Percentiles rank a stretch among this genome's conserved stretches.
These are phyloP conservation scores for Philaenus spumarius DNA, from an alignment of 1,140 invertebrate species.

Conservation along the genomic window DNA sequence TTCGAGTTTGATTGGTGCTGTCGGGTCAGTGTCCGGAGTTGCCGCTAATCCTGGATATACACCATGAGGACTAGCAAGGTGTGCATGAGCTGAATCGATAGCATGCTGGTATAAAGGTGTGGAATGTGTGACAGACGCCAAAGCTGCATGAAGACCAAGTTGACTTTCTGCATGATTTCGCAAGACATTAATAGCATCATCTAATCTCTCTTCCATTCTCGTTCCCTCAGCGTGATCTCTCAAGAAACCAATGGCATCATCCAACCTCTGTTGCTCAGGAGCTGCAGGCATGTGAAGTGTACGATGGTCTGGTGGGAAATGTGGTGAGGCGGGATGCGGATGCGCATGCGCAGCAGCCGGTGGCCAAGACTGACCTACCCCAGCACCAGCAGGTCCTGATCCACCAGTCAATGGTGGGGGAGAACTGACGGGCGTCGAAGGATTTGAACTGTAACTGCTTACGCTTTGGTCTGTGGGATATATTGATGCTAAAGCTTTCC, in stretches of 20 bases:
- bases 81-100: slow-evolving; percentile 12
- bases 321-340: slow-evolving; percentile 35
- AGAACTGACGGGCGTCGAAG: slow-evolving; percentile 79
- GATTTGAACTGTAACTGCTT: slow-evolving; percentile 89
- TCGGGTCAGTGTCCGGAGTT: slow-evolving; percentile 46
- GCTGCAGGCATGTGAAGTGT: slow-evolving; percentile 50
- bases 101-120: slow-evolving; percentile 22
- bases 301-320: slow-evolving; percentile 29
- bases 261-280: slow-evolving; percentile 73
- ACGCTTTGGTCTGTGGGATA: slow-evolving; percentile 83
- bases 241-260: slow-evolving; percentile 85
- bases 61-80: slow-evolving; percentile 40
- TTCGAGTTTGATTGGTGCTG: slow-evolving; percentile 50
- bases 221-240: slow-evolving; percentile 79
- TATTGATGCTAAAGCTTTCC: slow-evolving; percentile 74
- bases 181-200: slow-evolving; percentile 91
- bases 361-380: slow-evolving; percentile 33
- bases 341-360: slow-evolving; percentile 26
- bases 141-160: slow-evolving; percentile 14
- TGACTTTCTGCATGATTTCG: slow-evolving; percentile 79
- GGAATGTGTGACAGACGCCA: slow-evolving; percentile 13
- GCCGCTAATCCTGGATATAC: slow-evolving; percentile 43
- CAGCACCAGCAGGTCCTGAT: slow-evolving; percentile 28
- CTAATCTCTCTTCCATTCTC: slow-evolving; percentile 86
- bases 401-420: slow-evolving; percentile 52